Evolutionary conservation across 2,113 vertebrate species (phyloP).

Genomic region (Xenopus borealis): DNA sequence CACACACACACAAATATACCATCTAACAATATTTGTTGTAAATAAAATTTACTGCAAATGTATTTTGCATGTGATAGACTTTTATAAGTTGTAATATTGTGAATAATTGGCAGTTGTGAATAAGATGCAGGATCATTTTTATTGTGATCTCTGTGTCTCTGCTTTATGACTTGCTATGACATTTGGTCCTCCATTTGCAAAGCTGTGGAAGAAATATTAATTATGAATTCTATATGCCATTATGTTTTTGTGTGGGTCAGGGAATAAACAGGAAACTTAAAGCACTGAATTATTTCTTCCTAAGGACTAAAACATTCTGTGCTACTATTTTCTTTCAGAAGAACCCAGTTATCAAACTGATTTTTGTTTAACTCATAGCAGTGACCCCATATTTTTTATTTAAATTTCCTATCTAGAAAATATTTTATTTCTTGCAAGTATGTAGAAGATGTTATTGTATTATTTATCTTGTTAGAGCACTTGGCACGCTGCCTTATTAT

Average conservation of each 20-base stretch:
- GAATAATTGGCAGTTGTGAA: too few species aligned
- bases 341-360: not conserved
- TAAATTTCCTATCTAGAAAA: not conserved
- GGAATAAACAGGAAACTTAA: not conserved
- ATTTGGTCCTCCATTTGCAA: not conserved
- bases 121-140: too few species aligned
- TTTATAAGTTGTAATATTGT: too few species aligned
- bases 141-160: too few species aligned
- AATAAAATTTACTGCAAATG: too few species aligned
- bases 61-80: too few species aligned
- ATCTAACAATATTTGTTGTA: too few species aligned
- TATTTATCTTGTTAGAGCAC: not conserved
- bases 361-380: not conserved
- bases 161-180: too few species aligned
- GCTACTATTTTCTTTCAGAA: not conserved
- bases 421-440: not conserved
- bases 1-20: too few species aligned
- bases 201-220: not conserved
- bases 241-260: not conserved
- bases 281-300: not conserved
- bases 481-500: not conserved
- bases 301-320: not conserved
- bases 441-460: not conserved
- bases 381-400: not conserved
- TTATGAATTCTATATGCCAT: not conserved